Conservation (phyloP, 2,113 vertebrate species). For the Pteropus alecto region DNA sequence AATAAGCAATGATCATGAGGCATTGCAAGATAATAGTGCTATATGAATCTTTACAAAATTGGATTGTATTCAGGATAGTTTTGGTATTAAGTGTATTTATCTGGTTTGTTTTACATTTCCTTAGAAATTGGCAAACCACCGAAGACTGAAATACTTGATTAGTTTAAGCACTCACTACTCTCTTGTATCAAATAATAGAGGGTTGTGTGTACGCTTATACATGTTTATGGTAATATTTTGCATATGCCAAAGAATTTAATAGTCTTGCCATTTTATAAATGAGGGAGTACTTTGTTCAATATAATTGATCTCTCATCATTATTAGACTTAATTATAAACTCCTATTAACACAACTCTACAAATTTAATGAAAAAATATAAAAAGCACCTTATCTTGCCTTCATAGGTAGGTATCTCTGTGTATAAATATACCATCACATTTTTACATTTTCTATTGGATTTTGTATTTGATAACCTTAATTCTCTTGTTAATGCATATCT, state of each 20-base stretch:
- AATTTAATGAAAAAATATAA: background rate
- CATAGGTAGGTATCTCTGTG: background rate
- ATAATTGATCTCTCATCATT: background rate
- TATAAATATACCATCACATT: background rate
- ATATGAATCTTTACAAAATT: background rate
- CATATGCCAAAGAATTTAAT: background rate
- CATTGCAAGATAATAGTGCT: background rate
- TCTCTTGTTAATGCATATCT: background rate
- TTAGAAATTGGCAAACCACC: background rate
- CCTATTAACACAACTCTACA: background rate
- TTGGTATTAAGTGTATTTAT: background rate
- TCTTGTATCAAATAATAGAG: background rate
- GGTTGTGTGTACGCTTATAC: background rate
- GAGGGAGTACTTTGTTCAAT: background rate
- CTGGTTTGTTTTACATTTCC: background rate
- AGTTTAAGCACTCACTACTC: background rate
- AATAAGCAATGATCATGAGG: background rate
- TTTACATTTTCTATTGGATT: background rate
- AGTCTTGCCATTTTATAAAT: slow-evolving; percentile 12
- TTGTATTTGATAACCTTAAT: background rate
- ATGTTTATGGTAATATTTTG: background rate
- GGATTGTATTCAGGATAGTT: background rate
- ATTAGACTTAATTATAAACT: background rate
- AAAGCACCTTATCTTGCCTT: background rate
- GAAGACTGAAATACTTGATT: background rate